Conservation (phyloP, 2,888 invertebrate genomes). For the Drosophila demipolita region DNA sequence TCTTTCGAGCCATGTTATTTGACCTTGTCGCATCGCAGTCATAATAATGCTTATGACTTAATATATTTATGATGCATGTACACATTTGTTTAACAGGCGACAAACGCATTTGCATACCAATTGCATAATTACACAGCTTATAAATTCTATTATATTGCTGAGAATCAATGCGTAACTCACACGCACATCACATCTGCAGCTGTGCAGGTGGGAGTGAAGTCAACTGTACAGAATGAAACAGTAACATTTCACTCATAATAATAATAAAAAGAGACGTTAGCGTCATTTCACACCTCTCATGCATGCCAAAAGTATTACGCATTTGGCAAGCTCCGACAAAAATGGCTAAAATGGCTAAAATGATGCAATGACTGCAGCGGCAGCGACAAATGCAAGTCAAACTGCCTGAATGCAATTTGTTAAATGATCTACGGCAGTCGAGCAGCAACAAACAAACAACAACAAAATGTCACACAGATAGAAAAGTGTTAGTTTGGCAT, state of each 20-base stretch:
- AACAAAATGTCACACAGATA: constrained; percentile 2
- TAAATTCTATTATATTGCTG: constrained; percentile 29
- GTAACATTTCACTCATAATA: constrained; percentile 41
- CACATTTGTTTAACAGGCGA: constrained; percentile 44
- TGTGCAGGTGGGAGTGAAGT: constrained; percentile 4
- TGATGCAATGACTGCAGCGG: constrained; percentile 54
- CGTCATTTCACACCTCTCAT: constrained; percentile 58
- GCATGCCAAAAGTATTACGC: constrained; percentile 62
- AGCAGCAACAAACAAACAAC: constrained; percentile 24
- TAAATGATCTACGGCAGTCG: constrained; percentile 58
- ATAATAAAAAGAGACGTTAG: constrained; percentile 32
- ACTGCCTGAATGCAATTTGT: constrained; percentile 57
- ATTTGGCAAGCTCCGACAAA: constrained; percentile 55
- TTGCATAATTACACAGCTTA: constrained; percentile 64
- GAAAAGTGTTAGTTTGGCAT: constrained; percentile 1
- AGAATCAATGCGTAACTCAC: constrained; percentile 33
- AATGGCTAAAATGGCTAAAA: constrained; percentile 48
- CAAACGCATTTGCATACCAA: constrained; percentile 63
- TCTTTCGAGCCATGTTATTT: constrained; percentile 27
- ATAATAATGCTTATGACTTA: constrained; percentile 52
- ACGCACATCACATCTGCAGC: constrained; percentile 14
- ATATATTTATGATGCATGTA: constrained; percentile 59
- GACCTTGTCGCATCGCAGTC: constrained; percentile 46
- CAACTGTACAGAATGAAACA: constrained; percentile 32
- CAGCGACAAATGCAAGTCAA: constrained; percentile 39